Percentiles rank a stretch among this genome's conserved stretches.
These are phyloP conservation scores for Eubasilissa regina DNA, from an alignment of 1,140 invertebrate genomes.

Conservation along the genomic window DNA sequence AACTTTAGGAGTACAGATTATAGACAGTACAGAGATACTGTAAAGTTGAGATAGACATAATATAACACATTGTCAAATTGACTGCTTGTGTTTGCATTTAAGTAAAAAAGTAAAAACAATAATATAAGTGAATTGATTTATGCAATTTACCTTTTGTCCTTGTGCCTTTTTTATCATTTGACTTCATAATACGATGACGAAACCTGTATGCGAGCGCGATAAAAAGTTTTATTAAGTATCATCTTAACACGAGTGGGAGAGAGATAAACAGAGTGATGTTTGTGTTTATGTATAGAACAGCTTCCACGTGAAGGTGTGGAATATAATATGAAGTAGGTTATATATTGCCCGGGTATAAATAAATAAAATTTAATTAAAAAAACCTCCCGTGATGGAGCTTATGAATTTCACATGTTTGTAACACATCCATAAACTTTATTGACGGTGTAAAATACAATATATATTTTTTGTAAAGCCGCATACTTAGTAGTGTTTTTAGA, in stretches of 20 bases:
- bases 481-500: no score
- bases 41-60: no score
- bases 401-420: slow-evolving; percentile 55
- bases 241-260: not conserved
- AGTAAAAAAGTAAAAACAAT: not conserved
- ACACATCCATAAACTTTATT: slow-evolving; percentile 53
- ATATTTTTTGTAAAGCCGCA: no score
- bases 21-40: no score
- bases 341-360: slow-evolving; percentile 46
- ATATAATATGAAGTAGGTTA: slow-evolving; percentile 34
- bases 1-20: no score
- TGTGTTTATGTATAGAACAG: not conserved
- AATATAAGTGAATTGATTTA: not conserved
- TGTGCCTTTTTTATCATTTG: not conserved
- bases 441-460: slow-evolving; percentile 14
- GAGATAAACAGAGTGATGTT: slow-evolving; percentile 10
- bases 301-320: slow-evolving; percentile 20
- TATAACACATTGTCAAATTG: not conserved
- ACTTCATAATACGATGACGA: not conserved
- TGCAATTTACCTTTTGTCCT: not conserved
- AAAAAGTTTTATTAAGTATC: not conserved
- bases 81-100: not conserved
- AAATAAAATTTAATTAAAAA: slow-evolving; percentile 57
- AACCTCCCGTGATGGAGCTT: slow-evolving; percentile 46
- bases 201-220: not conserved